Evolutionary conservation across 64 coral and sea anemone genomes (phyloP).

Genomic region (Montipora capricornis): DNA sequence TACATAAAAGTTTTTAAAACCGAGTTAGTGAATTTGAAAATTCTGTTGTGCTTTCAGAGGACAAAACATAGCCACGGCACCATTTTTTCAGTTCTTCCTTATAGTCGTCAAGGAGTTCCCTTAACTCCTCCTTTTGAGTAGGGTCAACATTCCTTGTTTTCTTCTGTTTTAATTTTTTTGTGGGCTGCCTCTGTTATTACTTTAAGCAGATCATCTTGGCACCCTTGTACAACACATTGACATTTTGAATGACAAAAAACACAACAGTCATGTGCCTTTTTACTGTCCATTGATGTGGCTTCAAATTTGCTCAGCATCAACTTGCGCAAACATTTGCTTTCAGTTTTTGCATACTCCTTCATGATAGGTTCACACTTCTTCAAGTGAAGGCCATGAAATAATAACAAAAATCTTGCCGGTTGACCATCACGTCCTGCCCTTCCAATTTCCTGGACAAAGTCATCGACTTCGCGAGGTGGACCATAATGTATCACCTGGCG

Average conservation of each 20-base stretch:
- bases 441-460: conserved; percentile 74
- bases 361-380: conserved; percentile 33
- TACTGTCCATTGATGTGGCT: background rate
- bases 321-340: conserved; percentile 4
- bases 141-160: conserved; percentile 16
- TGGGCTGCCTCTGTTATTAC: background rate
- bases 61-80: conserved; percentile 4
- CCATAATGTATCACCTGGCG: background rate
- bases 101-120: conserved; percentile 30
- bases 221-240: background rate
- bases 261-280: conserved; percentile 24
- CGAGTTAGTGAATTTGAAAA: conserved; percentile 18
- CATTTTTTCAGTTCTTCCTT: background rate
- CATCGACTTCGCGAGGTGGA: background rate
- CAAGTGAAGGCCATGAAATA: conserved; percentile 35
- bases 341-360: conserved; percentile 48
- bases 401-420: conserved; percentile 34
- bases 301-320: conserved; percentile 21
- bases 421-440: conserved; percentile 31
- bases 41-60: conserved; percentile 18
- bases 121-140: conserved; percentile 3
- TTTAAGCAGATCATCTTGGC: background rate
- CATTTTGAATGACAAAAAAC: conserved; percentile 23
- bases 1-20: conserved; percentile 48
- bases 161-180: background rate